These are phyloP conservation scores for Luffia ferchaultella DNA, from an alignment of 2,888 invertebrate species.

Conservation along the genomic window DNA sequence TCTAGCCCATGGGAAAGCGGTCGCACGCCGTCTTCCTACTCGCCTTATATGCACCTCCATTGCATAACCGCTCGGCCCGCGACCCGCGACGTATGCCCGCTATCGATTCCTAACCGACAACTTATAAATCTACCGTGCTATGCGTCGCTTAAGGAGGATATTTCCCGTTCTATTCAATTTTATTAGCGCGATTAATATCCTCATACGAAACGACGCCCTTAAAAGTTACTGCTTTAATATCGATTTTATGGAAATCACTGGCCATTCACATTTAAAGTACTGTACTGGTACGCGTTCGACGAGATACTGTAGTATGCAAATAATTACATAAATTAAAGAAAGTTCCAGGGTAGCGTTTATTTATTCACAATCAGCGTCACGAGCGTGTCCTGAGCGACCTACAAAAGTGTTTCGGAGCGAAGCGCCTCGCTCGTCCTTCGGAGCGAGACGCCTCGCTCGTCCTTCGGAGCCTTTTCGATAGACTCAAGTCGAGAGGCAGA, in stretches of 20 bases:
- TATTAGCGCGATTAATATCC: slow-evolving; percentile 21
- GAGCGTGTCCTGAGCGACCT: background rate
- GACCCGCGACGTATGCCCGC: background rate
- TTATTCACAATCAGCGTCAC: background rate
- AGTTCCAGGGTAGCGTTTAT: background rate
- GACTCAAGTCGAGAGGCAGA: slow-evolving; percentile 29
- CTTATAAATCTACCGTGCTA: background rate
- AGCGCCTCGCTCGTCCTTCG: too few relatives aligned
- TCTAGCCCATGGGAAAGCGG: slow-evolving; percentile 47
- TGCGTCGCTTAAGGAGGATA: slow-evolving; percentile 15
- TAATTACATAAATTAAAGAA: background rate
- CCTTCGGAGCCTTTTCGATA: slow-evolving; percentile 31
- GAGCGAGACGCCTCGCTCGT: slow-evolving; percentile 25
- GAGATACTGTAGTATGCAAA: background rate
- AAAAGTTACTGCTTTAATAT: slow-evolving; percentile 1
- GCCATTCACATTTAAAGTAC: background rate
- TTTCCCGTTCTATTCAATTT: slow-evolving; percentile 23
- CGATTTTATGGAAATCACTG: background rate
- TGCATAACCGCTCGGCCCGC: slow-evolving; percentile 17
- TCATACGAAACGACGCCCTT: background rate
- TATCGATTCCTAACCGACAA: background rate
- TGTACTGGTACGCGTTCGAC: background rate
- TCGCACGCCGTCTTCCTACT: slow-evolving; percentile 33
- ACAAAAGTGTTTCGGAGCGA: background rate
- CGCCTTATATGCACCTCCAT: slow-evolving; percentile 46